Percentiles rank a stretch among this genome's conserved stretches.
Conservation (phyloP, 2,888 invertebrate species). For the Limulus polyphemus region DNA sequence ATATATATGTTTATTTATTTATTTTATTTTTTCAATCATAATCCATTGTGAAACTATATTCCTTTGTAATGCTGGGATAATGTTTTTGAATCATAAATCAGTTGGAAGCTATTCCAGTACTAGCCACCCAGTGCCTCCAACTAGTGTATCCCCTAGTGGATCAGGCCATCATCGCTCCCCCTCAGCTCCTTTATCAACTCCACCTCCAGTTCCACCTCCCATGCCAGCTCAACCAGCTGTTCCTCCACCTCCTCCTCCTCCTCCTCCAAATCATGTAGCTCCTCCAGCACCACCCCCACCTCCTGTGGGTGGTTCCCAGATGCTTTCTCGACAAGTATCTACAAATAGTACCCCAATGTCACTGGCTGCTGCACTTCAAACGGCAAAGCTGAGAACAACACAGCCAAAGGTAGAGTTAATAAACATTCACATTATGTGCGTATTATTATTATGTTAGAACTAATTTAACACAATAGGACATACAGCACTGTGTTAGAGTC, state of each 20-base stretch:
- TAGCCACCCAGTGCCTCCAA: conserved; percentile 1
- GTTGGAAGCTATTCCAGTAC: not conserved
- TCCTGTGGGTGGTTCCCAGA: not conserved
- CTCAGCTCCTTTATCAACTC: conserved; percentile 5
- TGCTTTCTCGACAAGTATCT: not conserved
- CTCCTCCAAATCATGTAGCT: not conserved
- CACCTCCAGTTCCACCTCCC: conserved; percentile 4
- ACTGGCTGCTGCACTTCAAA: not conserved
- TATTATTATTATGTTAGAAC: too few species aligned
- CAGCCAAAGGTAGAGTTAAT: not conserved
- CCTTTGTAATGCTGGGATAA: not conserved
- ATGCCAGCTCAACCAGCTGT: not conserved
- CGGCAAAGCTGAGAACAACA: not conserved
- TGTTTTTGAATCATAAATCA: not conserved
- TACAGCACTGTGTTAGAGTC: too few species aligned
- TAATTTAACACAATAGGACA: too few species aligned
- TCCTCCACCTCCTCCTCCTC: conserved; percentile 2
- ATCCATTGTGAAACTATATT: not conserved
- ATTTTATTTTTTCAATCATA: too few species aligned
- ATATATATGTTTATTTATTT: too few species aligned
- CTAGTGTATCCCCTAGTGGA: conserved; percentile 1
- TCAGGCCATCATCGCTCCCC: conserved; percentile 8
- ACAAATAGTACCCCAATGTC: not conserved
- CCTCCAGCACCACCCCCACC: not conserved
- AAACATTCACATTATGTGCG: not conserved